A percentile compares a stretch with the other conserved stretches of the same genome.
Evolutionary conservation across 2,113 vertebrate species (phyloP).

Genomic region (Fulica atra): DNA sequence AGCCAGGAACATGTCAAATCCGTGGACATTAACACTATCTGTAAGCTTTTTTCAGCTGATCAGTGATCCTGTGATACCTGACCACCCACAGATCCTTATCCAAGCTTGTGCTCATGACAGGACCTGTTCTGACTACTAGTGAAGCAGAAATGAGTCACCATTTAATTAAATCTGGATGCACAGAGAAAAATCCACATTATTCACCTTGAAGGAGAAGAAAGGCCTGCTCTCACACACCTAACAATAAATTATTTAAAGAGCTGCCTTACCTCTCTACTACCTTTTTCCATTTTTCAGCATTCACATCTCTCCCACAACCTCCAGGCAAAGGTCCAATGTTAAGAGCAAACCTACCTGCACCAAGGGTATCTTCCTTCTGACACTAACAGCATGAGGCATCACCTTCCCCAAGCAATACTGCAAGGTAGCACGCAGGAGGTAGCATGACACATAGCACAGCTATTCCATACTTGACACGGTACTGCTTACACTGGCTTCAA

Average conservation of each 20-base stretch:
- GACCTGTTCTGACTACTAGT: background rate
- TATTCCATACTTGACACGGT: fast-evolving
- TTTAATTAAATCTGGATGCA: background rate
- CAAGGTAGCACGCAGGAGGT: too few relatives aligned
- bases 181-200: background rate
- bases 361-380: background rate
- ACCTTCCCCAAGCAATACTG: background rate
- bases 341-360: background rate
- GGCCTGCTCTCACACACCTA: background rate
- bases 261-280: background rate
- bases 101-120: fast-evolving
- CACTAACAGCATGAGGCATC: too few relatives aligned
- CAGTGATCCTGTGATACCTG: too few relatives aligned
- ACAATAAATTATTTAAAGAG: background rate
- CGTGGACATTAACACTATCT: background rate
- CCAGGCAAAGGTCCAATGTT: background rate
- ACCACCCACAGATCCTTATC: background rate
- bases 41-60: too few relatives aligned
- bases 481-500: background rate
- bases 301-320: background rate
- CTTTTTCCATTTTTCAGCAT: background rate
- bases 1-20: background rate
- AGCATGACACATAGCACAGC: fast-evolving
- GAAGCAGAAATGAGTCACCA: background rate
- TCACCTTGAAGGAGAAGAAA: background rate